Evolutionary conservation across 2,888 invertebrate species (phyloP).

Genomic region (Heteromurus nitidus): DNA sequence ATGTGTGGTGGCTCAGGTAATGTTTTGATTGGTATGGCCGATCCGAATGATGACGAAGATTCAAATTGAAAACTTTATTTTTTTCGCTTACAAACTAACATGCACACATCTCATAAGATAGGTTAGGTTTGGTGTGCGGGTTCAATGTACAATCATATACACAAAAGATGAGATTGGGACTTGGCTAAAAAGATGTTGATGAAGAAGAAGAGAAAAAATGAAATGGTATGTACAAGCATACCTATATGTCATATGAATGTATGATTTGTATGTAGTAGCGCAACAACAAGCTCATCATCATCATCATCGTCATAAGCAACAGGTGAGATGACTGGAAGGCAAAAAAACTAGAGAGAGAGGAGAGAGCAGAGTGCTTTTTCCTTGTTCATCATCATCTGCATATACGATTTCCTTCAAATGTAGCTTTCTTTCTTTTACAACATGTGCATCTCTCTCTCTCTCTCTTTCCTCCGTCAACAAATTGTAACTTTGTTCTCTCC

Average conservation of each 20-base stretch:
- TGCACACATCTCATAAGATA: background rate
- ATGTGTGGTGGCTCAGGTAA: background rate
- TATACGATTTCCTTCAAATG: too few relatives aligned
- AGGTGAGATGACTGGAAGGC: slow-evolving; percentile 47
- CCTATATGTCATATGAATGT: slow-evolving; percentile 17
- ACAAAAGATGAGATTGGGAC: background rate
- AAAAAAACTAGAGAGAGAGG: slow-evolving; percentile 5
- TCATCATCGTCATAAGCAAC: slow-evolving; percentile 25
- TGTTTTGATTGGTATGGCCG: slow-evolving; percentile 2
- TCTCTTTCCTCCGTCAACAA: slow-evolving; percentile 1
- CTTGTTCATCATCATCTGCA: too few relatives aligned
- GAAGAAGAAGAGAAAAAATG: background rate
- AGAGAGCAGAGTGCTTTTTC: slow-evolving; percentile 12
- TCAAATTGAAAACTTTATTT: slow-evolving; percentile 1
- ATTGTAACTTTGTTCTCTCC: background rate
- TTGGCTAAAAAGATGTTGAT: background rate
- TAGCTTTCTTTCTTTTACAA: slow-evolving; percentile 15
- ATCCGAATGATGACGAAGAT: background rate
- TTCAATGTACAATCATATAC: slow-evolving; percentile 5
- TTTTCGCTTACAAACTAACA: background rate
- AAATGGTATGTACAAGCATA: background rate
- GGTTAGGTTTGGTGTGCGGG: slow-evolving; percentile 13
- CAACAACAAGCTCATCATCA: background rate
- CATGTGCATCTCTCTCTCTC: background rate
- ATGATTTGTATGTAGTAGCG: slow-evolving; percentile 20